Percentiles rank a stretch among this genome's conserved stretches.
Evolutionary conservation across 2,113 vertebrate species (phyloP).

Genomic region (Triplophysa siluroides): DNA sequence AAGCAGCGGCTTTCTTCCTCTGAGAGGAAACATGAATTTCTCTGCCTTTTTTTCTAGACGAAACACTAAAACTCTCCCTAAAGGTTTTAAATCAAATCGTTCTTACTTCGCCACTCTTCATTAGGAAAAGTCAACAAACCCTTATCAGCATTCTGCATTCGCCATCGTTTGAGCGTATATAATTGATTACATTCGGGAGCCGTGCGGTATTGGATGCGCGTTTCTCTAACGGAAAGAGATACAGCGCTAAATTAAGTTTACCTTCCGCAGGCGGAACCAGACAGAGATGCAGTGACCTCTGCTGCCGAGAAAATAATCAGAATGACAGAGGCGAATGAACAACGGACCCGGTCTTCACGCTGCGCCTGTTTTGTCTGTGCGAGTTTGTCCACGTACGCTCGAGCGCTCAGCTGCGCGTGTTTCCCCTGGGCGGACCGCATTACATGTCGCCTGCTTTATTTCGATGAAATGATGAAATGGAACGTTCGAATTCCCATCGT

Average conservation of each 20-base stretch:
- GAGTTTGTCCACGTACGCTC: not conserved
- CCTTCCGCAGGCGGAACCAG: slow-evolving; percentile 65
- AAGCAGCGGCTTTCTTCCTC: not conserved
- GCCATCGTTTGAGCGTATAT: slow-evolving; percentile 69
- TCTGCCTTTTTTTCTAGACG: slow-evolving; percentile 53
- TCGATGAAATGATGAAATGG: slow-evolving; percentile 4
- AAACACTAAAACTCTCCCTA: slow-evolving; percentile 58
- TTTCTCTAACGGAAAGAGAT: slow-evolving; percentile 68
- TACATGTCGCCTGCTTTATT: slow-evolving; percentile 13
- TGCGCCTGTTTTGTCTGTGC: slow-evolving; percentile 2
- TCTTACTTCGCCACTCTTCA: slow-evolving; percentile 70
- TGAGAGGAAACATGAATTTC: slow-evolving; percentile 8
- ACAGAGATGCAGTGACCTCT: slow-evolving; percentile 71
- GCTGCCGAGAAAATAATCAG: slow-evolving; percentile 56
- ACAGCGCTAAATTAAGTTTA: slow-evolving; percentile 76
- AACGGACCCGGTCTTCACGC: slow-evolving; percentile 1
- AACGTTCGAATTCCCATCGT: slow-evolving; percentile 17
- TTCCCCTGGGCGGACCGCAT: slow-evolving; percentile 3
- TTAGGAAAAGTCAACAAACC: slow-evolving; percentile 67
- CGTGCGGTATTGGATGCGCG: slow-evolving; percentile 66
- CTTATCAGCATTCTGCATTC: slow-evolving; percentile 77
- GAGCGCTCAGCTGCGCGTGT: not conserved
- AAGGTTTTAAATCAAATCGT: slow-evolving; percentile 71
- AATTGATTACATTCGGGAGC: slow-evolving; percentile 76
- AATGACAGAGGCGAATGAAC: slow-evolving; percentile 27